Percentiles rank a stretch among this genome's conserved stretches.
phyloP scores from a whole-genome alignment of 2,797 vertebrate species.

The Phyllotis vaccarum region DNA sequence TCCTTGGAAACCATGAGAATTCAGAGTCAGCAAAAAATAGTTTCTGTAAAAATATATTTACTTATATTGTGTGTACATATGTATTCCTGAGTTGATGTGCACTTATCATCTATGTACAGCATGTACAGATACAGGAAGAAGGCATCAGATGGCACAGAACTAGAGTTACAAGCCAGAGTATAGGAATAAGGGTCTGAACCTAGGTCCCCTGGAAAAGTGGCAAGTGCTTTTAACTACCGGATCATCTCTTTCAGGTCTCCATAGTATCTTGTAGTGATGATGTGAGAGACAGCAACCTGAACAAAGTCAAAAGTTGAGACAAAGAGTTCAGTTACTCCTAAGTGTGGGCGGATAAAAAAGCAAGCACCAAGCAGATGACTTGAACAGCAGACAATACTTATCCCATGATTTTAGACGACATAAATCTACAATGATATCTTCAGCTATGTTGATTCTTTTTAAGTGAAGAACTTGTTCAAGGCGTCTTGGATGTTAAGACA shows the following conservation, averaged over 20 bases:
- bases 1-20: background rate
- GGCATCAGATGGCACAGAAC: too few species aligned
- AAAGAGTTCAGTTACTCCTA: background rate
- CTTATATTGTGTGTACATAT: too few species aligned
- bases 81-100: too few species aligned
- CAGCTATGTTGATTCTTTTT: background rate
- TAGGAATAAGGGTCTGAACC: background rate
- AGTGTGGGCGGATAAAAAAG: background rate
- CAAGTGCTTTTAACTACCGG: background rate
- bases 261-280: background rate
- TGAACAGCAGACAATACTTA: background rate
- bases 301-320: background rate
- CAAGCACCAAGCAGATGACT: background rate
- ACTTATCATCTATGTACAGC: background rate
- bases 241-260: background rate
- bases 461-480: background rate
- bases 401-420: background rate
- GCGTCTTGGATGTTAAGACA: background rate
- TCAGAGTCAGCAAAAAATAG: background rate
- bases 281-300: background rate
- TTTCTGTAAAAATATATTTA: background rate
- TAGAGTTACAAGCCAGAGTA: background rate
- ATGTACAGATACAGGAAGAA: background rate
- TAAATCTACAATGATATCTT: background rate
- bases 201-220: background rate